phyloP scores from a whole-genome alignment of 2,113 vertebrate species.

The Cettia cetti region DNA sequence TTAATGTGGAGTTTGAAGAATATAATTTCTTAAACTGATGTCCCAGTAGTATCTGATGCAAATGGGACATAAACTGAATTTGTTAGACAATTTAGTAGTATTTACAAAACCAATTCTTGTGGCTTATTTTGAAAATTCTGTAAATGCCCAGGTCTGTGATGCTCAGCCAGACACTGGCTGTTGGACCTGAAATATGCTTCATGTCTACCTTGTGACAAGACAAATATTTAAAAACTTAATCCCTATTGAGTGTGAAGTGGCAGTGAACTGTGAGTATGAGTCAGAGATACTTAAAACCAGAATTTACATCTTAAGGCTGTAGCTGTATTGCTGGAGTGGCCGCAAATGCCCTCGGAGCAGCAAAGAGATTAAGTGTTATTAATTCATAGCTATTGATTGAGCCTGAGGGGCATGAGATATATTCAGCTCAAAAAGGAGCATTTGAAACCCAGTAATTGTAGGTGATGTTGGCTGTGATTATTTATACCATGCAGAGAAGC shows the following conservation, averaged over 20 bases:
- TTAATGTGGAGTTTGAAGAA: neutral
- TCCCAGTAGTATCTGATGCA: neutral
- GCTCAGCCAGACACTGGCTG: neutral
- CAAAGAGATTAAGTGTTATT: neutral
- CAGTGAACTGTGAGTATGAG: neutral
- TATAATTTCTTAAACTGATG: neutral
- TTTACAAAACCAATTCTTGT: neutral
- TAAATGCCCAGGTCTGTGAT: neutral
- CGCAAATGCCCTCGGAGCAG: neutral
- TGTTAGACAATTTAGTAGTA: neutral
- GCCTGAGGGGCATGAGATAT: neutral
- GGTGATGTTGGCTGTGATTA: neutral
- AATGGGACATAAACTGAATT: neutral
- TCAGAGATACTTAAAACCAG: neutral
- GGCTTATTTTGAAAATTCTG: neutral
- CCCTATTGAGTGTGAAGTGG: neutral
- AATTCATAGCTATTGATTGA: neutral
- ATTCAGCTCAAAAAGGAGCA: neutral
- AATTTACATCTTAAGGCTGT: neutral
- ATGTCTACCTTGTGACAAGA: neutral
- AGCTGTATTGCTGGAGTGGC: neutral
- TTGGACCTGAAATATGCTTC: neutral
- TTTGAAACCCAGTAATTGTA: neutral
- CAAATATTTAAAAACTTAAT: neutral
- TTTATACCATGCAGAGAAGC: neutral